Base-by-base conservation (phyloP, 2,888 invertebrate genomes). In the Philereme transversata region DNA sequence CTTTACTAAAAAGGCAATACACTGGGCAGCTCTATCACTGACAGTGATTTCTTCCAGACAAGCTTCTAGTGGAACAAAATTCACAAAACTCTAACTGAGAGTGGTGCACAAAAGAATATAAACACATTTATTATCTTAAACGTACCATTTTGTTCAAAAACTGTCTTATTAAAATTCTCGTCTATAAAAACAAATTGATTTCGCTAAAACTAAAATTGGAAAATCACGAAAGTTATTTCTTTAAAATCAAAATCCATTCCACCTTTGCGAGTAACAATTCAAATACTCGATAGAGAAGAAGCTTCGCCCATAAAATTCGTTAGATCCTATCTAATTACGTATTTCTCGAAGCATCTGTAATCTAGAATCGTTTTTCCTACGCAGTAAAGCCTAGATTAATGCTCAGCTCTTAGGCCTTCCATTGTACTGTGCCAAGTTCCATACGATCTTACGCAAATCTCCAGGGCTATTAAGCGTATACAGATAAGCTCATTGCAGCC, bases 371-470 rank as follows among this genome's bases (percentile, higher is more conserved):
- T 54, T 58, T 62, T 62, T 35, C 54, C 54, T 61, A 56, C 48
- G 56, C 52, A 57, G 52, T 57, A 58, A 58, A 53, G 52, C 57
- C 60, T 59, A 65, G 65, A 67, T 64, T 62, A 65, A 65, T 66
- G 49, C 58, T 49, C 44, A 61, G 51, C 51, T 58, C 58, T 63
- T 62, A 60, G 61, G 61, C 59, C 55, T 65, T 59, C 66, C 61
- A 68, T 63, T 70, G 68, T 68, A 49, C 62, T 35, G 55, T 65
- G 68, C 70, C 68, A 70, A 68, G 65, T 65, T 60, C 61, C 57
- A 57, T 64, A 53, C 58, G 60, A 67, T 67, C 70, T 70, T 62
- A 68, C 62, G 66, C 65, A 68, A 70, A 70, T 70, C 68, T 68
- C 64, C 47, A 44, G 48, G 48, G 57, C 68, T 68, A 65, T 66